Conservation (phyloP, 2,797 vertebrate genomes). For the Oreortyx pictus region DNA sequence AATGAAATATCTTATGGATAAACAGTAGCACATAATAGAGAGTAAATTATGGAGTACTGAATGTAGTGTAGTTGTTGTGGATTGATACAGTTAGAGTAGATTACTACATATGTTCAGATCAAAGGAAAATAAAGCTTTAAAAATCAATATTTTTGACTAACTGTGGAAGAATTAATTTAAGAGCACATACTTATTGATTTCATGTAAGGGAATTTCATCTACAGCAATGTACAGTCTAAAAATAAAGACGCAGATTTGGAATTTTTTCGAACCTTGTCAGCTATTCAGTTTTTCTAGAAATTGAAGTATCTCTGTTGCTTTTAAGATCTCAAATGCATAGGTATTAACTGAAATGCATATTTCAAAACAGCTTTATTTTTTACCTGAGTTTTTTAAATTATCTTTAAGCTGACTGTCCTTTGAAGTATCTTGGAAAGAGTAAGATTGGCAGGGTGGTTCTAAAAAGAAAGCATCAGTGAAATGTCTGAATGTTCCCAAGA, state of each 20-base stretch:
- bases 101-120: neutral
- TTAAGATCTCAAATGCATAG: neutral
- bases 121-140: neutral
- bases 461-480: neutral
- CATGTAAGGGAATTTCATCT: neutral
- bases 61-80: neutral
- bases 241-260: neutral
- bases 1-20: constrained; percentile 18
- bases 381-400: neutral
- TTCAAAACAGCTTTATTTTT: neutral
- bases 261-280: neutral
- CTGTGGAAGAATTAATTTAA: neutral
- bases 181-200: neutral
- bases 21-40: neutral
- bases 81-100: constrained; percentile 20
- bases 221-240: neutral
- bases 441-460: neutral
- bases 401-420: neutral
- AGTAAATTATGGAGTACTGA: constrained; percentile 2
- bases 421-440: neutral
- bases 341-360: neutral
- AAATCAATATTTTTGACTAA: neutral
- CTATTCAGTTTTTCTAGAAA: neutral
- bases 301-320: neutral
- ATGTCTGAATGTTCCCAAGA: neutral